Evolutionary conservation across 2,888 invertebrate species (phyloP).

Genomic region (Antitype chi): DNA sequence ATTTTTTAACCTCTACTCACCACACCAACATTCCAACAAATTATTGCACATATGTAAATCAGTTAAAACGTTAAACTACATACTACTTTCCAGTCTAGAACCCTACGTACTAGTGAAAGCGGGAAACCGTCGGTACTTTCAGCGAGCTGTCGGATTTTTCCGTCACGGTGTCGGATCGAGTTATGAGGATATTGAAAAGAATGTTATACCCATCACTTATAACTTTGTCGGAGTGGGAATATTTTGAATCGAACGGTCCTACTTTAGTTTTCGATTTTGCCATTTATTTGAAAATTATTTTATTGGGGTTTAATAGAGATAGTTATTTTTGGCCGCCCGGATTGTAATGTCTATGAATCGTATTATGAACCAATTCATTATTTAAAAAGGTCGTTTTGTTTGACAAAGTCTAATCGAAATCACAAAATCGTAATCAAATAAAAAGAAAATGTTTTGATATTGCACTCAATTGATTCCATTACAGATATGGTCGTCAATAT

Average conservation of each 20-base stretch:
- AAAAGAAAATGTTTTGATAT: too few relatives aligned
- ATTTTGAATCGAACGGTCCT: background rate
- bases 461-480: too few relatives aligned
- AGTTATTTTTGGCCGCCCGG: too few relatives aligned
- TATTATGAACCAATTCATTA: too few relatives aligned
- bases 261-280: background rate
- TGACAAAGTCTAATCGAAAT: too few relatives aligned
- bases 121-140: slow-evolving; percentile 19
- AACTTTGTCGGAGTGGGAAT: background rate
- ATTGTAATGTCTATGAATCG: too few relatives aligned
- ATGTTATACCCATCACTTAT: background rate
- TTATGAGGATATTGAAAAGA: slow-evolving; percentile 28
- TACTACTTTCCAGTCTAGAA: slow-evolving; percentile 18
- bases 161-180: slow-evolving; percentile 24
- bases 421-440: too few relatives aligned
- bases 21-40: background rate
- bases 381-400: too few relatives aligned
- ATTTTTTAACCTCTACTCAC: background rate
- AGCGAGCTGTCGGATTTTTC: slow-evolving; percentile 36
- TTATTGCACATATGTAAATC: background rate
- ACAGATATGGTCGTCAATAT: too few relatives aligned
- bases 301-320: background rate
- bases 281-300: background rate
- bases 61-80: background rate
- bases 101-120: slow-evolving; percentile 10